Evolutionary conservation across 2,888 invertebrate species (phyloP).

Genomic region (Carcina quercana): DNA sequence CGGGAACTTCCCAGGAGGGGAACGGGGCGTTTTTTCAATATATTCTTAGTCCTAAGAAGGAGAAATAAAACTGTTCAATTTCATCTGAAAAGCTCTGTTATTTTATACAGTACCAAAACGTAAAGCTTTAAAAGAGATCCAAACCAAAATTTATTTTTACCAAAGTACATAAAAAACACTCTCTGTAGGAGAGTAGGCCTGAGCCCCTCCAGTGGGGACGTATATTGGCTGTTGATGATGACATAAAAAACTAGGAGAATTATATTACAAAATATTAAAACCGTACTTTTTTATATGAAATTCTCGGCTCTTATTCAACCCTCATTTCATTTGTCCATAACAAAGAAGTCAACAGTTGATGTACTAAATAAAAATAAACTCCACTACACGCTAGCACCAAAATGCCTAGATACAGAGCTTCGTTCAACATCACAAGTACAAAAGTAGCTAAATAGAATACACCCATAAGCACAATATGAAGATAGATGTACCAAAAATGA

Average conservation of each 20-base stretch:
- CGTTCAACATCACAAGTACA: slow-evolving; percentile 32
- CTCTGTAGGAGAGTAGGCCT: too few species aligned
- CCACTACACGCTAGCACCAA: slow-evolving; percentile 24
- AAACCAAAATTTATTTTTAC: too few species aligned
- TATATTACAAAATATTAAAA: background rate
- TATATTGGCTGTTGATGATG: too few species aligned
- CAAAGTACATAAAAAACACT: background rate
- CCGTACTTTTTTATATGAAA: background rate
- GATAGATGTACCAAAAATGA: slow-evolving; percentile 40
- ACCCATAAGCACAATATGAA: slow-evolving; percentile 35
- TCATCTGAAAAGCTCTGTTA: too few species aligned
- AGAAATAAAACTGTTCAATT: too few species aligned
- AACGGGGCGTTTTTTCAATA: too few species aligned
- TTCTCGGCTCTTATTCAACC: slow-evolving; percentile 28
- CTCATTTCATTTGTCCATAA: slow-evolving; percentile 21
- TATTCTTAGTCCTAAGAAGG: too few species aligned
- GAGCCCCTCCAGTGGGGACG: too few species aligned
- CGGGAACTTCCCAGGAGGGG: too few species aligned
- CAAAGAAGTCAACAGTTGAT: too few species aligned
- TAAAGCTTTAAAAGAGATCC: too few species aligned
- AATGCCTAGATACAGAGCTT: slow-evolving; percentile 22
- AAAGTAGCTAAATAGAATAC: slow-evolving; percentile 31
- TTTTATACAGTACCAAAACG: too few species aligned
- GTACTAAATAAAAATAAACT: slow-evolving; percentile 33
- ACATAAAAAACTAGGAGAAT: background rate